A percentile compares a stretch with the other conserved stretches of the same genome.
Conservation (phyloP, 2,888 invertebrate genomes). For the Agrotis clavis region DNA sequence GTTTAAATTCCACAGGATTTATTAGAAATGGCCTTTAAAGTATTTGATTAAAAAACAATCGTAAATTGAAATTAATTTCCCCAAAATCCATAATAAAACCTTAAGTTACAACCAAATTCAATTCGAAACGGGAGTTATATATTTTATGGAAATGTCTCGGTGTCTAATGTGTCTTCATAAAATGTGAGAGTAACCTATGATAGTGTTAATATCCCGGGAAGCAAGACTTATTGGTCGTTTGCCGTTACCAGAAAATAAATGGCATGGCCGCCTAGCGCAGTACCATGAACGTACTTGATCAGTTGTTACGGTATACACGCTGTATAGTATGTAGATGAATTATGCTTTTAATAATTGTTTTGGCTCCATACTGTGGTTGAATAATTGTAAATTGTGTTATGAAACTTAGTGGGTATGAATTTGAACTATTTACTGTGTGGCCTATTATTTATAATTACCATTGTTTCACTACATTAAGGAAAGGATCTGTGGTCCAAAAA, state of each 20-base stretch:
- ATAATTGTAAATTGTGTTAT: slow-evolving; percentile 36
- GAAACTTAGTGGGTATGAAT: slow-evolving; percentile 13
- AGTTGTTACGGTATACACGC: slow-evolving; percentile 63
- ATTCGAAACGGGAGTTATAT: slow-evolving; percentile 62
- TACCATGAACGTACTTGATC: slow-evolving; percentile 66
- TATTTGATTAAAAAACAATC: background rate
- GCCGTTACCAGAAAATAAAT: slow-evolving; percentile 87
- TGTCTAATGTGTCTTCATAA: slow-evolving; percentile 89
- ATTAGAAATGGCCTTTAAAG: background rate
- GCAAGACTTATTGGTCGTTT: slow-evolving; percentile 91
- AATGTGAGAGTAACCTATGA: slow-evolving; percentile 89
- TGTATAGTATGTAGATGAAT: slow-evolving; percentile 61
- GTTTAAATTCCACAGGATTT: background rate
- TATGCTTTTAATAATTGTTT: slow-evolving; percentile 62
- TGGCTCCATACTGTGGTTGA: slow-evolving; percentile 33
- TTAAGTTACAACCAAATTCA: slow-evolving; percentile 63
- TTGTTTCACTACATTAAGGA: too few species aligned
- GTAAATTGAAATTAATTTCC: slow-evolving; percentile 23
- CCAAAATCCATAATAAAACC: slow-evolving; percentile 37
- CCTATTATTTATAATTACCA: background rate
- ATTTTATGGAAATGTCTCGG: slow-evolving; percentile 84
- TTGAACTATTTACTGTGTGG: slow-evolving; percentile 14
- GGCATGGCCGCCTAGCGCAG: slow-evolving; percentile 78
- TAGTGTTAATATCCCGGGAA: slow-evolving; percentile 90
- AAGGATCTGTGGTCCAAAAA: background rate